Percentiles rank a stretch among this genome's conserved stretches.
Conservation (phyloP, 2,113 vertebrate species). For the Pygoscelis antarcticus region DNA sequence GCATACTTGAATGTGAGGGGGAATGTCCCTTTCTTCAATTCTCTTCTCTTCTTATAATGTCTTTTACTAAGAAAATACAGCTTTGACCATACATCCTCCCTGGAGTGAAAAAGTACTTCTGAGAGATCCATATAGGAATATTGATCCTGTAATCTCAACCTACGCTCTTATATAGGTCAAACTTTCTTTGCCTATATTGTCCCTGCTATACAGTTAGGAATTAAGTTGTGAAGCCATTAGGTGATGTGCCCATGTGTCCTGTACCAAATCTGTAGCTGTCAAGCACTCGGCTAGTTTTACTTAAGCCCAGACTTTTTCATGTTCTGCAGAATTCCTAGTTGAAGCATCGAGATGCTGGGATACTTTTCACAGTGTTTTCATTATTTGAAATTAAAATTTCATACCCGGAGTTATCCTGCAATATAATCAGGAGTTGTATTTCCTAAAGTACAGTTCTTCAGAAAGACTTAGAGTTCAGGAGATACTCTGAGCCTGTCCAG, state of each 20-base stretch:
- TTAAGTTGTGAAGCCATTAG: background rate
- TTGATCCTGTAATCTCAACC: background rate
- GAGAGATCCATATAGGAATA: background rate
- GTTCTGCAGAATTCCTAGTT: background rate
- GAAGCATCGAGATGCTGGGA: background rate
- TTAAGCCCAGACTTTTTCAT: background rate
- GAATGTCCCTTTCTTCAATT: background rate
- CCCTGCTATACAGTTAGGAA: background rate
- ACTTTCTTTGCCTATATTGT: background rate
- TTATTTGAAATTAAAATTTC: background rate
- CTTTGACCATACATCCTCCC: background rate
- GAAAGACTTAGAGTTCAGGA: background rate
- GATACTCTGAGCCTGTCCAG: background rate
- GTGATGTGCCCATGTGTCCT: background rate
- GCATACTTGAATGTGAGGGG: background rate
- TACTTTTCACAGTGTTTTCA: background rate
- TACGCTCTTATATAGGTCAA: background rate
- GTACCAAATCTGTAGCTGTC: background rate
- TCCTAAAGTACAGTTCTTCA: background rate
- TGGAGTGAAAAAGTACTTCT: accelerated
- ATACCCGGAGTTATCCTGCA: background rate
- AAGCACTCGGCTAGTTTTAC: background rate
- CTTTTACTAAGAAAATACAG: background rate
- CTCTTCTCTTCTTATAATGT: background rate
- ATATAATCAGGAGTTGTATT: background rate